A percentile compares a stretch with the other conserved stretches of the same genome.
Conservation (phyloP, 2,888 invertebrate species). For the Ommatoiulus sabulosus region DNA sequence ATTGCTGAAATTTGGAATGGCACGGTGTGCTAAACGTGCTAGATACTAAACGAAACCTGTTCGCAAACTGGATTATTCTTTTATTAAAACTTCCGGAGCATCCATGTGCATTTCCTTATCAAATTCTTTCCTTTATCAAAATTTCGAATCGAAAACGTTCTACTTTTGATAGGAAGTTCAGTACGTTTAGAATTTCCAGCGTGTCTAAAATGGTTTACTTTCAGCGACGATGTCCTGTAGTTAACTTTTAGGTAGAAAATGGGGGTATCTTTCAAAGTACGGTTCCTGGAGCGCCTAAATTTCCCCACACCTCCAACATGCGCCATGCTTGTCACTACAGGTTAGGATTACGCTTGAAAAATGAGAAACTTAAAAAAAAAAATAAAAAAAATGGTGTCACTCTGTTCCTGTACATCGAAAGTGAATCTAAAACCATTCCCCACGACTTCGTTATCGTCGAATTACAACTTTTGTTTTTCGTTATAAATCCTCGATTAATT, state of each 20-base stretch:
- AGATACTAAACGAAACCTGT: neutral
- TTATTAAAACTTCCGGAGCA: too few species aligned
- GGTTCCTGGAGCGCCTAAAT: conserved; percentile 34
- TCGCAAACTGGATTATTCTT: too few species aligned
- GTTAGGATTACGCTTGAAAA: neutral
- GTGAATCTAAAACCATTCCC: conserved; percentile 29
- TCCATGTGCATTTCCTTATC: too few species aligned
- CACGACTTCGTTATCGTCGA: neutral
- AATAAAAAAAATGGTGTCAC: conserved; percentile 24
- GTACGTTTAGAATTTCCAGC: too few species aligned
- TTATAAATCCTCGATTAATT: neutral
- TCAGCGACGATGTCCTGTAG: neutral
- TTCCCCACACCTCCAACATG: neutral
- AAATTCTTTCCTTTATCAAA: too few species aligned
- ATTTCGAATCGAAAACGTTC: too few species aligned
- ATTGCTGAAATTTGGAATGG: neutral
- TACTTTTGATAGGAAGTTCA: too few species aligned
- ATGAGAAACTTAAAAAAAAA: neutral
- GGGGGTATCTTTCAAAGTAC: conserved; percentile 11
- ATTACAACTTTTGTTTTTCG: neutral
- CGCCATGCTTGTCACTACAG: neutral
- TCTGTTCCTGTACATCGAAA: neutral
- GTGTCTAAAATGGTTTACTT: neutral
- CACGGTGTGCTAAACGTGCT: neutral
- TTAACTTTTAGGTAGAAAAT: too few species aligned